Base-by-base conservation (phyloP, 2,888 invertebrate species). In the Cephus rjabovi region DNA sequence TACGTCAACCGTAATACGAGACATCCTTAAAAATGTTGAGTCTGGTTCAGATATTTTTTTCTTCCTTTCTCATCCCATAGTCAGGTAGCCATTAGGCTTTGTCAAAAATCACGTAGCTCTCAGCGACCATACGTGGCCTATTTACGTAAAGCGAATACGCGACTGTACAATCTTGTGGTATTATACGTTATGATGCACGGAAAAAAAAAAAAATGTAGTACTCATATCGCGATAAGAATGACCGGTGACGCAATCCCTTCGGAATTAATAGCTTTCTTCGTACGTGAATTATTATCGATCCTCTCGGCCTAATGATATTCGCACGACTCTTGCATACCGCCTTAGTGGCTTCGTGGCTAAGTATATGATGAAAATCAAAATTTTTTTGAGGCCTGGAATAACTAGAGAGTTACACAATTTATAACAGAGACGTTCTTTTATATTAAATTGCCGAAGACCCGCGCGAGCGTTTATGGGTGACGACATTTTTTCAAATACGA, bases 401-500 rank as follows among this genome's bases (percentile, higher is more conserved):
- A 56, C 6, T 6, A 1, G 23, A 23, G 23, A 9, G 15, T 56
- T 40, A 23, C 6, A 6, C 15, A 23, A 40, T 35, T 23, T 9
- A 15, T 6, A 6, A 56, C 56, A 23, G 56, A 15, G 1, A 23
- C 40, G 40, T 23, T 9, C 56, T 56, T 56, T 56, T 23, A 9
- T 9, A 56, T 23, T 23, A 2, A 9, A 56, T 9, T 1, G 23
- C 23, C 23, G 56, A 56, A 56, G 23, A 56, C 23, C 6, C 9
- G 23, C 56, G 15, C 9, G 56, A 56, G 15, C 23, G 56, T 56
- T 15, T 23, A 23, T 56, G 23, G 23, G 56, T 56, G 6, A 56
- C 9, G 23, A 9, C 23, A 23, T 56, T 56, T 56, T 56, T 56
- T 15, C 23, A 23, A 56, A 23, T 9, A 56, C 90, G 78, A 90